phyloP scores from a whole-genome alignment of 1,140 invertebrate species.

The Hylaeus volcanicus region DNA sequence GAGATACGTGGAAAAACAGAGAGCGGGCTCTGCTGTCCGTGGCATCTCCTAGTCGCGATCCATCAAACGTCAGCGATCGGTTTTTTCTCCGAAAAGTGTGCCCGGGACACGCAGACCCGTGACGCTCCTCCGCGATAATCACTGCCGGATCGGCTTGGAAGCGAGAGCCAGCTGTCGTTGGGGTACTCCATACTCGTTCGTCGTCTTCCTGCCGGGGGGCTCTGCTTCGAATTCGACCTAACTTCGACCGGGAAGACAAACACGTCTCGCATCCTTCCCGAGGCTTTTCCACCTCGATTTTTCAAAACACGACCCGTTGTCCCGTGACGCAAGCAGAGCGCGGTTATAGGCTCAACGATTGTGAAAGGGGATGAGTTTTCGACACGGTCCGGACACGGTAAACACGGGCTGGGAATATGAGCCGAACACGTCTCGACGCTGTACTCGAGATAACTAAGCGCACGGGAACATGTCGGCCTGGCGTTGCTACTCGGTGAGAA shows the following conservation, averaged over 20 bases:
- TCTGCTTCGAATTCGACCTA: slow-evolving; percentile 68
- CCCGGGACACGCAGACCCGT: too few relatives aligned
- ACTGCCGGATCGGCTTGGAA: background rate
- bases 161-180: slow-evolving; percentile 66
- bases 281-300: slow-evolving; percentile 46
- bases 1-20: slow-evolving; percentile 52
- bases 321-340: background rate
- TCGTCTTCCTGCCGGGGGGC: slow-evolving; percentile 48
- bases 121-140: slow-evolving; percentile 1
- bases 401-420: slow-evolving; percentile 25
- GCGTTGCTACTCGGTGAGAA: background rate
- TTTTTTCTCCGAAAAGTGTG: slow-evolving; percentile 56
- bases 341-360: slow-evolving; percentile 17
- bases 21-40: slow-evolving; percentile 33
- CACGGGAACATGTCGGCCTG: slow-evolving; percentile 6
- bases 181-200: slow-evolving; percentile 59
- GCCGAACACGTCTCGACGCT: slow-evolving; percentile 31
- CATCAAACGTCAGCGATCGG: slow-evolving; percentile 76
- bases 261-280: slow-evolving; percentile 37
- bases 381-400: slow-evolving; percentile 30
- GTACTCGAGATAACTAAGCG: slow-evolving; percentile 37
- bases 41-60: slow-evolving; percentile 63
- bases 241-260: slow-evolving; percentile 68
- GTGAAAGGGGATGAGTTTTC: slow-evolving; percentile 7
- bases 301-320: slow-evolving; percentile 41